Evolutionary conservation across 2,888 invertebrate species (phyloP), one percentile per base, ranked within the genome.

Genomic region (Amiota communis): DNA sequence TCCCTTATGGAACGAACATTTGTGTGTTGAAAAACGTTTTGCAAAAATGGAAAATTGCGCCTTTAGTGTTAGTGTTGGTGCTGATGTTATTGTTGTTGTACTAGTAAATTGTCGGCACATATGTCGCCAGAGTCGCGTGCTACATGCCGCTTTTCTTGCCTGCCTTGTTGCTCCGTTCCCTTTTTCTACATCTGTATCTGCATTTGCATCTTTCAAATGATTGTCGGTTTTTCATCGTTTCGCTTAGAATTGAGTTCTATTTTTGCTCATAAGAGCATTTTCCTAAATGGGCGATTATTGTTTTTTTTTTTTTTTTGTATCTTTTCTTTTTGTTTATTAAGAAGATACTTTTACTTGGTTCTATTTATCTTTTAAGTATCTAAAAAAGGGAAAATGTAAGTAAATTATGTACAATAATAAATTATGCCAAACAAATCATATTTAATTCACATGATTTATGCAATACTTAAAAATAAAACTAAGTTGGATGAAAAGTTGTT

Each of bases 41-140:
- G 51, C 67, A 51, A 67, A 51, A 67, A 36, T 36, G 67, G 51
- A 67, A 67, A 67, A 67, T 67, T 67, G 67, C 51, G 67, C 67
- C 67, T 51, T 67, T 51, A 51, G 67, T 23, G 65, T 15, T 72
- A 73, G 68, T 74, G 74, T 72, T 75, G 74, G 78, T 72, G 57
- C 11, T 20, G 11, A 9, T 15, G 51, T 63, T 20, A 10, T 17
- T 59, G 49, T 61, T 23, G n/a, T 17, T 59, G 17, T 71, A 12
- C 17, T 20, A n/a, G 46, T 67, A 46, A 67, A 67, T 67, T 67
- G 67, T 49, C 67, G 67, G 84, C 83, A 84, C 85, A 85, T 83
- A 84, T 85, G 83, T 85, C 86, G 83, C 78, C 82, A 81, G 9
- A 79, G 86, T 83, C 83, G 83, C 83, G 83, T 83, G 83, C 83